phyloP scores from a whole-genome alignment of 2,113 vertebrate genomes.

The Dinomys branickii region DNA sequence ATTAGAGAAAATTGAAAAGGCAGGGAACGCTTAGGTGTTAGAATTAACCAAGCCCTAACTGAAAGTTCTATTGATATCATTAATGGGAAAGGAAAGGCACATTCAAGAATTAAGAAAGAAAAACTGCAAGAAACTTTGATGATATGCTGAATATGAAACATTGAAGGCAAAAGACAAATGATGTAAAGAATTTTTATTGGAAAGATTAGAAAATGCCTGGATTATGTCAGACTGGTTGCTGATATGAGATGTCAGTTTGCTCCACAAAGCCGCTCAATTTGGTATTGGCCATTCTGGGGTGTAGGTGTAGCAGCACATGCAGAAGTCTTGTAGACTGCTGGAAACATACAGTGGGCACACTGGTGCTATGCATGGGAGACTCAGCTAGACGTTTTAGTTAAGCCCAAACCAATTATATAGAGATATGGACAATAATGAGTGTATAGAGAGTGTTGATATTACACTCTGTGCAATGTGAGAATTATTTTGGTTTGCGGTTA shows the following conservation, averaged over 20 bases:
- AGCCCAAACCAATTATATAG: background rate
- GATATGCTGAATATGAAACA: background rate
- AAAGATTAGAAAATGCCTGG: background rate
- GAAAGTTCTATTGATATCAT: background rate
- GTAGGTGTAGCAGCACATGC: background rate
- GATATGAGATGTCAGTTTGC: background rate
- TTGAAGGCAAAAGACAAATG: background rate
- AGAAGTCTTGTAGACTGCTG: background rate
- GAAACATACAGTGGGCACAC: background rate
- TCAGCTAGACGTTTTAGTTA: background rate
- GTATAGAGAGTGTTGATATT: background rate
- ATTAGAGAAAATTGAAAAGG: background rate
- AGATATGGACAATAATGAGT: background rate
- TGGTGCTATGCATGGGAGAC: background rate
- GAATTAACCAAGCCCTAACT: background rate
- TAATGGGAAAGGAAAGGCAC: background rate
- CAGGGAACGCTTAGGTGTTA: background rate
- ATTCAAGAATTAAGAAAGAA: background rate
- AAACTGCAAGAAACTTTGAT: background rate
- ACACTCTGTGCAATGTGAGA: background rate
- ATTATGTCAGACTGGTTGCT: background rate
- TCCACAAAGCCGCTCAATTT: background rate
- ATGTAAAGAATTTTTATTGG: background rate
- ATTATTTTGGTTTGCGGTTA: conserved; percentile 8
- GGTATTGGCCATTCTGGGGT: background rate